Evolutionary conservation across 2,888 invertebrate species (phyloP).

Genomic region (Ephialtes manifestator): DNA sequence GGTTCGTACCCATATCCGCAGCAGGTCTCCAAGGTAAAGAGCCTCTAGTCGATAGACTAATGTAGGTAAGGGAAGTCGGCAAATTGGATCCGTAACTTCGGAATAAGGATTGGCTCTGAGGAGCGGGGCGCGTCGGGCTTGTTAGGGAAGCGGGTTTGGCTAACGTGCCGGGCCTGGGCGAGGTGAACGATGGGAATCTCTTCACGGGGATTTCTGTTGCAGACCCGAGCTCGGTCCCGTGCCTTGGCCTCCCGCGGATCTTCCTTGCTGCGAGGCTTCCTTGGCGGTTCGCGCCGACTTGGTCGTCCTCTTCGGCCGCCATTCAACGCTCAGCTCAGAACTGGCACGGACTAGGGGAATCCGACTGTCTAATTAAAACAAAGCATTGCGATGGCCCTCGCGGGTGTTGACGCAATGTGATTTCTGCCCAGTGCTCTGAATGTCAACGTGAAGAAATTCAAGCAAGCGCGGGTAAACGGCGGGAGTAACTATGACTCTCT

Average conservation of each 20-base stretch:
- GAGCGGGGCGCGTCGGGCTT: slow-evolving; percentile 89
- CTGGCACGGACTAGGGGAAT: slow-evolving; percentile 88
- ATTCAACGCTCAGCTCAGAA: slow-evolving; percentile 66
- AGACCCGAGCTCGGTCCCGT: slow-evolving; percentile 85
- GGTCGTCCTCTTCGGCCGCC: slow-evolving; percentile 86
- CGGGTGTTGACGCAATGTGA: slow-evolving; percentile 88
- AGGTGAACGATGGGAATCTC: slow-evolving; percentile 71
- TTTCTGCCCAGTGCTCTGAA: slow-evolving; percentile 90
- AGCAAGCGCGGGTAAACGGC: slow-evolving; percentile 89
- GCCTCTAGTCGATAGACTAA: slow-evolving; percentile 90
- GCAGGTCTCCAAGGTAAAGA: slow-evolving; percentile 92
- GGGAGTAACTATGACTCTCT: slow-evolving; percentile 86
- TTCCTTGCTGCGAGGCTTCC: slow-evolving; percentile 76
- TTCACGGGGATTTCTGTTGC: slow-evolving; percentile 26
- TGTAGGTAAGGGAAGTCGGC: slow-evolving; percentile 91
- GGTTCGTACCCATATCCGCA: slow-evolving; percentile 91
- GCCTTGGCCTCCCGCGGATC: slow-evolving; percentile 84
- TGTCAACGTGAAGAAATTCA: slow-evolving; percentile 90
- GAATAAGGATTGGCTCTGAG: slow-evolving; percentile 92
- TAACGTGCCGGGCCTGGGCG: slow-evolving; percentile 76
- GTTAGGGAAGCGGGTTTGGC: slow-evolving; percentile 83
- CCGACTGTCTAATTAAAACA: slow-evolving; percentile 83
- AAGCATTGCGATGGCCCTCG: slow-evolving; percentile 89
- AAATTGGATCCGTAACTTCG: slow-evolving; percentile 90
- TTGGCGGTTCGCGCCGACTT: slow-evolving; percentile 67